Evolutionary conservation across 2,797 vertebrate genomes (phyloP).

Genomic region (Sorex maritimensis): DNA sequence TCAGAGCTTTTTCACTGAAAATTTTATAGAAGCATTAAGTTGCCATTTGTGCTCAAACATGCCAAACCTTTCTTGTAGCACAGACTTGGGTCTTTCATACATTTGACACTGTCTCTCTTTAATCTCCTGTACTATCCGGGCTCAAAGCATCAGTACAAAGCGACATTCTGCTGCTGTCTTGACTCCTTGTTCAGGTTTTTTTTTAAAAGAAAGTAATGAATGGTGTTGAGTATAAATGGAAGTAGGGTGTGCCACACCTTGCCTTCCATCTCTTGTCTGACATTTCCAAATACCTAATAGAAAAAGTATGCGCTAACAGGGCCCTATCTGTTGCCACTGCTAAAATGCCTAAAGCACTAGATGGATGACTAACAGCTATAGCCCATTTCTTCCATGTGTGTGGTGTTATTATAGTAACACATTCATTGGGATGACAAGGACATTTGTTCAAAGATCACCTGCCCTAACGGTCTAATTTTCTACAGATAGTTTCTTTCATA

Average conservation of each 20-base stretch:
- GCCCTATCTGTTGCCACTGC: conserved; percentile 65
- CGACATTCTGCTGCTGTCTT: conserved; percentile 68
- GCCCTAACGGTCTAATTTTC: conserved; percentile 70
- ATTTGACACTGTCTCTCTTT: conserved; percentile 68
- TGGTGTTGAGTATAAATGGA: conserved; percentile 77
- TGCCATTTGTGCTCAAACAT: conserved; percentile 55
- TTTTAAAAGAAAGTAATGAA: conserved; percentile 74
- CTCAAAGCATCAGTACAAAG: conserved; percentile 72
- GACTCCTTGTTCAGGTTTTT: conserved; percentile 70
- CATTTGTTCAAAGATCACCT: conserved; percentile 77
- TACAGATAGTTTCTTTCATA: conserved; percentile 35
- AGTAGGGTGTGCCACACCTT: conserved; percentile 76
- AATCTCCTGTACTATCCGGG: conserved; percentile 69
- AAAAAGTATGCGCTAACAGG: conserved; percentile 68
- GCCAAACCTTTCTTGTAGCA: conserved; percentile 66
- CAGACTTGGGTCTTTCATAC: conserved; percentile 74
- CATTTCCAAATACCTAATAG: conserved; percentile 80
- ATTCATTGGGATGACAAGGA: conserved; percentile 67
- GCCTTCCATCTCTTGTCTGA: conserved; percentile 73
- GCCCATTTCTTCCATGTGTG: conserved; percentile 66
- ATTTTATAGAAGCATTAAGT: conserved; percentile 73
- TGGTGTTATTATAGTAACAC: conserved; percentile 66
- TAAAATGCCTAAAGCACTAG: conserved; percentile 75
- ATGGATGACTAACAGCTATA: conserved; percentile 72
- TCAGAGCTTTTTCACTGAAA: conserved; percentile 62